phyloP scores from a whole-genome alignment of 2,113 vertebrate species.

The Catagonus wagneri region DNA sequence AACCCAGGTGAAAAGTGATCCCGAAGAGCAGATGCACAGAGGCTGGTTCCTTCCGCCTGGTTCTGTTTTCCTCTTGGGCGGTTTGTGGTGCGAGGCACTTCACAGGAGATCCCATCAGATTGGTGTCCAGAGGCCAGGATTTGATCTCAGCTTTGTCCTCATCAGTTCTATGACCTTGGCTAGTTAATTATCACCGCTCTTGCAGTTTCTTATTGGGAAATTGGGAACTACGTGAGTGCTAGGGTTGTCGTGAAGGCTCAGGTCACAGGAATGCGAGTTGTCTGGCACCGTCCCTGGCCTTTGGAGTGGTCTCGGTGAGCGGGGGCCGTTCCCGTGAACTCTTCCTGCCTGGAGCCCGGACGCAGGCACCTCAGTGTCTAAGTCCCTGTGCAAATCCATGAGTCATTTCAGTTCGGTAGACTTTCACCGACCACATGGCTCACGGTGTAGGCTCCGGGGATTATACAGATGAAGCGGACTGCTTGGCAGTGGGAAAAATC shows the following conservation, averaged over 20 bases:
- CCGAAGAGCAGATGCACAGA: background rate
- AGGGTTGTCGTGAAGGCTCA: background rate
- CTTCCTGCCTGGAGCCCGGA: background rate
- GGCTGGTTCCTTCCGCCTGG: background rate
- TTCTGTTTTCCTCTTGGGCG: background rate
- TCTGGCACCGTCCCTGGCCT: no score
- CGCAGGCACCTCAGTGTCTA: background rate
- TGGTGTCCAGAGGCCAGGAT: no score
- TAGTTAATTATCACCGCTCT: background rate
- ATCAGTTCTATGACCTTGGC: background rate
- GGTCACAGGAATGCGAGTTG: background rate
- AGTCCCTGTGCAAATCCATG: background rate
- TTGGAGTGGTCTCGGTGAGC: background rate
- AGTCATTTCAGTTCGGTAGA: background rate
- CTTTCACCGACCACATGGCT: background rate
- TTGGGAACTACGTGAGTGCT: no score
- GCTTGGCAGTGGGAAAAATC: background rate
- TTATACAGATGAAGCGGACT: background rate
- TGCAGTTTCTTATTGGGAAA: background rate
- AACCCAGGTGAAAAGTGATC: background rate
- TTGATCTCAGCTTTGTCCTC: background rate
- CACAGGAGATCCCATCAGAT: background rate
- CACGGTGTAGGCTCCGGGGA: background rate
- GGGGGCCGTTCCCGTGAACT: rapidly evolving
- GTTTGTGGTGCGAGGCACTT: background rate